A percentile compares a stretch with the other conserved stretches of the same genome.
Evolutionary conservation across 2,888 invertebrate genomes (phyloP).

Genomic region (Lasioglossum vierecki): DNA sequence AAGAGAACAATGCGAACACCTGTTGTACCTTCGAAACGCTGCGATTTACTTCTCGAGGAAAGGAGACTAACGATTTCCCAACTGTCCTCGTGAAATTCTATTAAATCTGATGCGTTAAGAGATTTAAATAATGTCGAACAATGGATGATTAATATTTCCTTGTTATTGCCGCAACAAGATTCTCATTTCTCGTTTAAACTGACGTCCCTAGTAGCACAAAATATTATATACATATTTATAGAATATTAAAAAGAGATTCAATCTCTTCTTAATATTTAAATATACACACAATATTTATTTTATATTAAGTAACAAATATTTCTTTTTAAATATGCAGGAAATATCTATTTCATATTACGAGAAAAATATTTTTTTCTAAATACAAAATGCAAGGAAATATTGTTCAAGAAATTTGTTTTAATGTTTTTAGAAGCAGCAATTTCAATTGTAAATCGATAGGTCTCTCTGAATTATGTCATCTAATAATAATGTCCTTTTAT

Average conservation of each 20-base stretch:
- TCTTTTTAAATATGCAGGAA: no score
- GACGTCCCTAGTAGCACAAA: no score
- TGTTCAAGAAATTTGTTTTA: background rate
- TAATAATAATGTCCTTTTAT: background rate
- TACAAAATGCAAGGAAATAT: no score
- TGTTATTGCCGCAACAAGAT: background rate
- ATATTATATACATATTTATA: no score
- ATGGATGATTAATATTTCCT: background rate
- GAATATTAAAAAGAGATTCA: no score
- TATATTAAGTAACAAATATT: no score
- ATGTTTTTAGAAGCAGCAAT: background rate
- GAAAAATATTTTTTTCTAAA: no score
- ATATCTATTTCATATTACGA: no score
- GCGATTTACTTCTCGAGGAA: background rate
- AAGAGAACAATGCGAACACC: conserved; percentile 9
- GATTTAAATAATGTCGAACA: background rate
- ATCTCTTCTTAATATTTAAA: no score
- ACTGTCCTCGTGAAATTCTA: background rate
- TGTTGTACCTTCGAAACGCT: background rate
- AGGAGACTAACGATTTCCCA: background rate
- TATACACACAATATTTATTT: no score
- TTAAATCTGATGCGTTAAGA: background rate
- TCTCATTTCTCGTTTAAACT: background rate
- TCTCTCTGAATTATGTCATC: background rate
- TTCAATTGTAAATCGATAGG: background rate